Conservation (phyloP, 2,888 invertebrate species). For the Pelosia muscerda region DNA sequence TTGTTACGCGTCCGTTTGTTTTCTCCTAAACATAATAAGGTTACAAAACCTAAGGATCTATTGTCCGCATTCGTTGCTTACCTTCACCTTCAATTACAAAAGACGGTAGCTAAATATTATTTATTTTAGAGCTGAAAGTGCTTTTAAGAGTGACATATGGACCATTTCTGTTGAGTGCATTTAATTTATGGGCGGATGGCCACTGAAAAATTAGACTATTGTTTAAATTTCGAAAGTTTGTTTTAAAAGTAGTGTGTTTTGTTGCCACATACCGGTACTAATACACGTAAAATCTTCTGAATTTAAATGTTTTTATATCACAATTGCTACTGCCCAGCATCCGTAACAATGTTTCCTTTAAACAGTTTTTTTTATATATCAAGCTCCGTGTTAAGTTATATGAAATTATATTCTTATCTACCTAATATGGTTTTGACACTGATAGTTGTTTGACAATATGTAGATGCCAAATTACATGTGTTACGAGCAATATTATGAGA, state of each 20-base stretch:
- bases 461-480: too few species aligned
- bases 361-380: neutral
- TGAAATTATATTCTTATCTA: too few species aligned
- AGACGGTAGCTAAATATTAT: slow-evolving; percentile 85
- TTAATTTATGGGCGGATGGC: slow-evolving; percentile 79
- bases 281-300: slow-evolving; percentile 55
- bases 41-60: slow-evolving; percentile 68
- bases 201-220: slow-evolving; percentile 77
- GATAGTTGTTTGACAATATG: too few species aligned
- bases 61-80: slow-evolving; percentile 78
- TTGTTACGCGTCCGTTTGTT: slow-evolving; percentile 76
- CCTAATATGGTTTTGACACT: too few species aligned
- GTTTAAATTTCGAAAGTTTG: slow-evolving; percentile 73
- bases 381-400: too few species aligned
- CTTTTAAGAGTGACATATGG: slow-evolving; percentile 82
- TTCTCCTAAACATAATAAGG: slow-evolving; percentile 78
- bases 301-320: slow-evolving; percentile 8
- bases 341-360: too few species aligned
- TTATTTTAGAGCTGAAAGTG: slow-evolving; percentile 79
- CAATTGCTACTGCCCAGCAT: neutral
- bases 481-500: too few species aligned
- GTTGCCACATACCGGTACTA: slow-evolving; percentile 69
- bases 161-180: slow-evolving; percentile 68
- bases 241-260: slow-evolving; percentile 42
- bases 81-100: slow-evolving; percentile 72